Conservation (phyloP, 2,113 vertebrate species). For the Candoia aspera region DNA sequence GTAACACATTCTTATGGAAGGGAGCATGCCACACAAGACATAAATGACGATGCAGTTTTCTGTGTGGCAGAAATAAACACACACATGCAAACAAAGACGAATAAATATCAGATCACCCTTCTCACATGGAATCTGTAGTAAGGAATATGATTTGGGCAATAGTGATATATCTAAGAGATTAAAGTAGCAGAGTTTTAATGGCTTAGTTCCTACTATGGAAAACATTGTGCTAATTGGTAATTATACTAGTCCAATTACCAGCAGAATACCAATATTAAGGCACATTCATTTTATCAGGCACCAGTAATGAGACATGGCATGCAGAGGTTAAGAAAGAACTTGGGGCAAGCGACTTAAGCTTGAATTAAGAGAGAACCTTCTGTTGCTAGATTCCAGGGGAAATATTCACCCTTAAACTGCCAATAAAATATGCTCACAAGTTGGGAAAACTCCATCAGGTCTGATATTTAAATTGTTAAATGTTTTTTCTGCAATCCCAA, state of each 20-base stretch:
- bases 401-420: not conserved
- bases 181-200: not conserved
- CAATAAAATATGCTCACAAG: constrained; percentile 10
- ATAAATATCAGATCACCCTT: not conserved
- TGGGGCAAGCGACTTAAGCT: not conserved
- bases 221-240: not conserved
- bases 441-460: constrained; percentile 13
- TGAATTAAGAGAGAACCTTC: not conserved
- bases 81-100: not conserved
- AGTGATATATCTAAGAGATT: not conserved
- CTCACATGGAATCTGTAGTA: not conserved
- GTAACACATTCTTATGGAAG: not conserved
- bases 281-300: not conserved
- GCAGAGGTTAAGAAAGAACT: not conserved
- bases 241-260: not conserved
- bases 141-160: not conserved
- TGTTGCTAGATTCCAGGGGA: not conserved
- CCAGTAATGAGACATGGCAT: not conserved
- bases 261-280: not conserved
- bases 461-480: not conserved
- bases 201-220: not conserved
- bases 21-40: not conserved
- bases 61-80: not conserved
- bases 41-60: not conserved
- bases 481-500: not conserved